Evolutionary conservation across 2,888 invertebrate genomes (phyloP), one percentile per base, ranked within the genome.

Genomic region (Nineta flava): DNA sequence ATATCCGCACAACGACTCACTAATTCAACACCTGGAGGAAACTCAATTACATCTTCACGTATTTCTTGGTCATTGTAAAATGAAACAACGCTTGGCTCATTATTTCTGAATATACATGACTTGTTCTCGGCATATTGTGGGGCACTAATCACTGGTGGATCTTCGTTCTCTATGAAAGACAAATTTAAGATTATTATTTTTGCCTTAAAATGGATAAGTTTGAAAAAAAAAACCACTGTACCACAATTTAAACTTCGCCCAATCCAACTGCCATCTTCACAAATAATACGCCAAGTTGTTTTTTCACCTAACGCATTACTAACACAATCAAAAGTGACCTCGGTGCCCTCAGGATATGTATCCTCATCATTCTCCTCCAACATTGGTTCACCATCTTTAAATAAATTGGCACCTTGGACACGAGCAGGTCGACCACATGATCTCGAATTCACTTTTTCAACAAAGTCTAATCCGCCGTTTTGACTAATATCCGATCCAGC

Each of bases 181-280:
- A 38, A 15, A 19, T 35, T 10, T 15, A 45, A 45, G 45, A 44
- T 42, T 6, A 10, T 46, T 35, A 35, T n/a, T 38, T 38, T n/a
- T 38, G 38, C 2, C 5, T 38, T 6, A 38, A 32, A 38, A 38
- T 38, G 7, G 9, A 15, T 6, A 38, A 10, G 26, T 7, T n/a
- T 9, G 17, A 12, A 6, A 6, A n/a, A 45, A 21, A 41, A 41
- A 46, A 15, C n/a, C 52, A 48, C 61, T 73, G 68, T 65, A 87
- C 87, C 87, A 63, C 87, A 87, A 57, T 78, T 81, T 52, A 83
- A 77, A 47, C 86, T 81, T 58, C 83, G 76, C 17, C 87, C 88
- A 52, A 86, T 79, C 90, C 90, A 90, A 56, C 76, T 78, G 1
- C 88, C 88, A 57, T 87, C 83, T 61, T 87, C 86, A 58, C 88